Evolutionary conservation across 2,797 vertebrate species (phyloP), one percentile per base, ranked within the genome.

Genomic region (Mionectes olivaceus): DNA sequence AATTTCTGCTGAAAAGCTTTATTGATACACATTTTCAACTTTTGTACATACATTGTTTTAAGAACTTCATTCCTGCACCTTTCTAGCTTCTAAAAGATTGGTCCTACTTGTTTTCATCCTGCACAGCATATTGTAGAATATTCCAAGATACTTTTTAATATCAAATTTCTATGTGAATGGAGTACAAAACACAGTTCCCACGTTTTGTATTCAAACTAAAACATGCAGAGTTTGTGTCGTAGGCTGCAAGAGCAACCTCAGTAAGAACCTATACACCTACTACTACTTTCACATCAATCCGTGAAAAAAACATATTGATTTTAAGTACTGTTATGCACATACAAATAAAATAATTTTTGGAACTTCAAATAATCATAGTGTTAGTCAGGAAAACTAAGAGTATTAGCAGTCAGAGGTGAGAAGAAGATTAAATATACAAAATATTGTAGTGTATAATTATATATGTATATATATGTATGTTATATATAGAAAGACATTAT

Each of bases 1-100:
- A 55, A 60, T 84, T 92, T 94, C 55, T 82, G 10, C 52, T 82
- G 67, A 88, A 84, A 94, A 82, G 39, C 32, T 89, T 79, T 88
- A 73, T 56, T 82, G 76, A 76, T 78, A 79, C 1, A 37, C 83
- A 56, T 95, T 93, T 85, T 89, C 44, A 87, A 64, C 59, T 89
- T 89, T 84, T 49, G 19, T 56, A 46, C 52, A 52, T 82, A 53
- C 24, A 13, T 43, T 83, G 46, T 55, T 93, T 77, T 79, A 90
- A 82, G 70, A 64, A 83, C 81, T 88, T 87, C 2, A 60, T 90
- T 84, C 43, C 49, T 84, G 55, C 32, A 79, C 18, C 67, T 76
- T 76, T 37, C 7, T 25, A 56, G 24, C 55, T 89, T 87, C 55
- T 70, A 82, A 87, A 73, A 95, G 67, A 32, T 69, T 93, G 19